Evolutionary conservation across 2,888 invertebrate genomes (phyloP).

Genomic region (Metalampra italica): DNA sequence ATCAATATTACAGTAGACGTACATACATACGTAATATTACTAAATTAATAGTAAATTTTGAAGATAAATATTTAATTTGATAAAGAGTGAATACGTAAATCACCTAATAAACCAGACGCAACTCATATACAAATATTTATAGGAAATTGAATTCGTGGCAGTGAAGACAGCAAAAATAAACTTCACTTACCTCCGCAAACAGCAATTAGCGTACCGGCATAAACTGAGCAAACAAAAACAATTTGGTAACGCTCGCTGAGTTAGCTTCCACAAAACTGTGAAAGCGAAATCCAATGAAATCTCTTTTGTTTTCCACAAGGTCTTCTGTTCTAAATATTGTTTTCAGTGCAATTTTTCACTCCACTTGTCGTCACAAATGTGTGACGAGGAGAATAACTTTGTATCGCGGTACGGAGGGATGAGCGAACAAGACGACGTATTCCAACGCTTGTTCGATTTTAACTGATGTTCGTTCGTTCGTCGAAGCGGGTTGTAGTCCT

Average conservation of each 20-base stretch:
- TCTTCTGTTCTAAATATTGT: conserved; percentile 24
- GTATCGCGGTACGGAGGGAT: conserved; percentile 27
- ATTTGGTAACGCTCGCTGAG: conserved; percentile 27
- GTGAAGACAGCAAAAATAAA: conserved; percentile 21
- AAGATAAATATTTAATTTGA: too few species aligned
- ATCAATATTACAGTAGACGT: too few species aligned
- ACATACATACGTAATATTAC: too few species aligned
- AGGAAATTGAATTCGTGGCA: neutral
- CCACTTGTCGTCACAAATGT: conserved; percentile 61
- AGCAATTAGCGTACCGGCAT: conserved; percentile 60
- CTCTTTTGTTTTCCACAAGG: conserved; percentile 22
- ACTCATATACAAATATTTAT: neutral
- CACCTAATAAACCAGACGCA: neutral
- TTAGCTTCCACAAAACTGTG: conserved; percentile 28
- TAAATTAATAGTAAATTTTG: neutral
- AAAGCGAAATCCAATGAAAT: conserved; percentile 29
- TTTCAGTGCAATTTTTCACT: conserved; percentile 48
- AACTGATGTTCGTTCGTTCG: conserved; percentile 29
- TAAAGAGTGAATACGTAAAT: neutral
- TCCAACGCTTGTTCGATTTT: conserved; percentile 37
- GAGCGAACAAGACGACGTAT: conserved; percentile 41
- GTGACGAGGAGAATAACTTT: conserved; percentile 64
- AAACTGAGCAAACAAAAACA: conserved; percentile 50
- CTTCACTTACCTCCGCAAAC: conserved; percentile 62
- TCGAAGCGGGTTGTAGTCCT: neutral